Evolutionary conservation across 2,113 vertebrate genomes (phyloP).

Genomic region (Myocastor coypus): DNA sequence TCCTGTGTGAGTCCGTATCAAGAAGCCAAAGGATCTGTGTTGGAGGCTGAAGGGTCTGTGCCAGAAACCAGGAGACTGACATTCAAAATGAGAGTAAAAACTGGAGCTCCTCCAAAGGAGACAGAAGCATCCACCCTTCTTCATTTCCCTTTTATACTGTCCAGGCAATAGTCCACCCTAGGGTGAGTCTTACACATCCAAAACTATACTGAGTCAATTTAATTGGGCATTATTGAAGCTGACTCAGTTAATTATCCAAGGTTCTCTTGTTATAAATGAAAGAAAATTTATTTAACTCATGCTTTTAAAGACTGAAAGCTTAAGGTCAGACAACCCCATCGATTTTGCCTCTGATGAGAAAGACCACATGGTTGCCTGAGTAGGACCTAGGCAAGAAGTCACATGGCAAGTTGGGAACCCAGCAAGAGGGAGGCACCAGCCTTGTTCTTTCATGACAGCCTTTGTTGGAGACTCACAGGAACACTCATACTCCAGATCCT

Average conservation of each 20-base stretch:
- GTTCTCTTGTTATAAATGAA: not conserved
- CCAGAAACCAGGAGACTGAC: not conserved
- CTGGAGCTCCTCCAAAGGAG: not conserved
- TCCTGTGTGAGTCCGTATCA: not conserved
- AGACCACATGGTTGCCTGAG: not conserved
- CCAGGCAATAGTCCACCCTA: not conserved
- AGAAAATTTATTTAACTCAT: not conserved
- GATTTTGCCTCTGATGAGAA: not conserved
- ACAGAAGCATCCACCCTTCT: not conserved
- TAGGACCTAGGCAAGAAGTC: not conserved
- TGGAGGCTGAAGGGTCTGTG: not conserved
- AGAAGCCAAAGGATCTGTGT: not conserved
- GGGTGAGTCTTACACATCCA: not conserved
- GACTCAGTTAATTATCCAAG: not conserved
- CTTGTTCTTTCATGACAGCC: not conserved
- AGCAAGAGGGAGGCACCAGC: not conserved
- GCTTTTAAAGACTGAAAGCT: not conserved
- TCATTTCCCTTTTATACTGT: not conserved
- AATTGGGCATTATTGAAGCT: not conserved
- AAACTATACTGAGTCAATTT: not conserved
- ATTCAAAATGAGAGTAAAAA: not conserved
- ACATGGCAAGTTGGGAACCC: not conserved
- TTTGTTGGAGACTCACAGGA: not conserved
- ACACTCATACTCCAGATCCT: not conserved
- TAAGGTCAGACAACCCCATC: not conserved